Conservation (phyloP, 2,888 invertebrate species). For the Macrosoma leucophasiata region DNA sequence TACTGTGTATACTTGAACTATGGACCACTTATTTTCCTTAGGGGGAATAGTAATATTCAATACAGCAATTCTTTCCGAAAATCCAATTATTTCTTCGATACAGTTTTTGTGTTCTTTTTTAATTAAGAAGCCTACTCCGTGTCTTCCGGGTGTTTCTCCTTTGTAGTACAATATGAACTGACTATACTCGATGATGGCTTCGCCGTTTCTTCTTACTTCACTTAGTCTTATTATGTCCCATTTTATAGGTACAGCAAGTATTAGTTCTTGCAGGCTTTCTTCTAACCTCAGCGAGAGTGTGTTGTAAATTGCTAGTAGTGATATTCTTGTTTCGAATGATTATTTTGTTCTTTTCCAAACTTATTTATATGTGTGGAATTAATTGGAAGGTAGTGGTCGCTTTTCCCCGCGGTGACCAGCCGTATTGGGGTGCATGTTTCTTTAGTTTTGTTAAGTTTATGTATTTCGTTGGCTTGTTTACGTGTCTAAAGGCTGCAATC, state of each 20-base stretch:
- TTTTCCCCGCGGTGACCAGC: too few relatives aligned
- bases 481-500: too few relatives aligned
- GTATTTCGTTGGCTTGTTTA: background rate
- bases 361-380: background rate
- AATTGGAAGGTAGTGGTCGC: slow-evolving; percentile 17
- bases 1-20: background rate
- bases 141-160: background rate
- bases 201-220: slow-evolving; percentile 18
- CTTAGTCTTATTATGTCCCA: slow-evolving; percentile 27
- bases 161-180: background rate
- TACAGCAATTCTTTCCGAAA: slow-evolving; percentile 17
- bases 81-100: slow-evolving; percentile 11
- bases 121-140: slow-evolving; percentile 10
- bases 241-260: slow-evolving; percentile 16
- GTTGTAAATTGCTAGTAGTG: slow-evolving; percentile 15
- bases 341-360: background rate
- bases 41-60: slow-evolving; percentile 6
- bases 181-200: slow-evolving; percentile 21
- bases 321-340: background rate
- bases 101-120: slow-evolving; percentile 6
- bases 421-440: slow-evolving; percentile 14
- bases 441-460: background rate
- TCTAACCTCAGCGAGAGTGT: slow-evolving; percentile 18
- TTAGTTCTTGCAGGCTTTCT: slow-evolving; percentile 18
- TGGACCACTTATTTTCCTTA: background rate